Evolutionary conservation across 2,888 invertebrate genomes (phyloP), one percentile per base, ranked within the genome.

Genomic region (Rhodophaea formosa): DNA sequence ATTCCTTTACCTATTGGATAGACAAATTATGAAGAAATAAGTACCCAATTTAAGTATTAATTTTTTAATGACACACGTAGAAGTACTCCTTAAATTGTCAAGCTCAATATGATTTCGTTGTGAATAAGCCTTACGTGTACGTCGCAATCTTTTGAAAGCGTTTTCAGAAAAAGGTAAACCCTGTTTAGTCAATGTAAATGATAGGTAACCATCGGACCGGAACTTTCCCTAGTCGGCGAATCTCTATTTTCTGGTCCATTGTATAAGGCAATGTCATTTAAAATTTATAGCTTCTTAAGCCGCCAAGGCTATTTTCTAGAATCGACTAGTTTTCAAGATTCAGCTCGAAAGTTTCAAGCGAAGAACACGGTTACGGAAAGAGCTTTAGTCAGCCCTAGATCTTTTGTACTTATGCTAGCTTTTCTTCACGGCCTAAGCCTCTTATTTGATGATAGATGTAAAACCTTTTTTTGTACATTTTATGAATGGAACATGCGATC

Each of bases 161-260:
- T 12, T 51, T 35, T 15, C 12, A 17, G 16, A 15, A 35, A 49
- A 51, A 39, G 17, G 51, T 35, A 51, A 51, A 12, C 51, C 35
- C 15, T 51, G 17, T 51, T 29, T 51, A 35, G 51, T 35, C 14
- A 14, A 49, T 49, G 30, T 29, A 49, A 30, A 17, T 15, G 32
- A 35, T 51, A 35, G 32, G 51, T 39, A 73, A 71, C 74, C 77
- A 75, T 67, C 67, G 64, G 68, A 74, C 67, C 72, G 69, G 71
- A 81, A 82, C 81, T 80, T 80, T 73, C 67, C 67, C 75, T 73
- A 67, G 70, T 39, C 64, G 68, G 55, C 75, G 72, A 73, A 73
- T 72, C 68, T 71, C 72, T 75, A 75, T 75, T 79, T 77, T 72
- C 75, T 73, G 72, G 72, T 71, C 73, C 72, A 77, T 65, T 79